Evolutionary conservation across 2,888 invertebrate species (phyloP).

Genomic region (Drosophila demipolita): DNA sequence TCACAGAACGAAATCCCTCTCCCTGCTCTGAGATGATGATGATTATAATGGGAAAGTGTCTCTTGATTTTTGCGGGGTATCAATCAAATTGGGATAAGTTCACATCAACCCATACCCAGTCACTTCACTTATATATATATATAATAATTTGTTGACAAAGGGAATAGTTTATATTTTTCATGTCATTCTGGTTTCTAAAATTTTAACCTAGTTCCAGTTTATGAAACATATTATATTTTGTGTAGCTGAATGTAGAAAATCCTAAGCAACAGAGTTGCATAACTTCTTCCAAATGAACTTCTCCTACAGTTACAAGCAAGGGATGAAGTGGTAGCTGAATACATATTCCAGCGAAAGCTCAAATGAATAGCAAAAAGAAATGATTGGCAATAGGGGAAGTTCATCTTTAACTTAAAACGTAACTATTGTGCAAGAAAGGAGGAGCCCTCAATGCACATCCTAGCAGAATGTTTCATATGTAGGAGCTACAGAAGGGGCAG

Average conservation of each 20-base stretch:
- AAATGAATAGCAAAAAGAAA: too few relatives aligned
- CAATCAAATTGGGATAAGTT: not conserved
- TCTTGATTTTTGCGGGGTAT: not conserved
- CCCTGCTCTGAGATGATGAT: not conserved
- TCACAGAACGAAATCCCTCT: not conserved
- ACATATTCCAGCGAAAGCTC: too few relatives aligned
- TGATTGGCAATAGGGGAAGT: too few relatives aligned
- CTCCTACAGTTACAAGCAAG: too few relatives aligned
- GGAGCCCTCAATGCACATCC: too few relatives aligned
- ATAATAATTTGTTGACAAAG: not conserved
- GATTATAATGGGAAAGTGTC: not conserved
- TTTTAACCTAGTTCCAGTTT: not conserved
- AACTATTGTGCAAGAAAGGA: too few relatives aligned
- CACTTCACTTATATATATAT: not conserved
- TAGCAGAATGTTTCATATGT: too few relatives aligned
- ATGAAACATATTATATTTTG: not conserved
- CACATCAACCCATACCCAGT: not conserved
- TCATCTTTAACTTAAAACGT: too few relatives aligned
- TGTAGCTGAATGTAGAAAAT: not conserved
- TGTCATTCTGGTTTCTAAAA: not conserved
- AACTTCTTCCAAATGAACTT: too few relatives aligned
- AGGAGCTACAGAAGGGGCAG: too few relatives aligned
- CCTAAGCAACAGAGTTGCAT: too few relatives aligned
- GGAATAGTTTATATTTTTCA: not conserved
- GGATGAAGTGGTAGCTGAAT: too few relatives aligned